Percentiles rank a stretch among this genome's conserved stretches.
Evolutionary conservation across 2,113 vertebrate species (phyloP).

Genomic region (Ochotona curzoniae): DNA sequence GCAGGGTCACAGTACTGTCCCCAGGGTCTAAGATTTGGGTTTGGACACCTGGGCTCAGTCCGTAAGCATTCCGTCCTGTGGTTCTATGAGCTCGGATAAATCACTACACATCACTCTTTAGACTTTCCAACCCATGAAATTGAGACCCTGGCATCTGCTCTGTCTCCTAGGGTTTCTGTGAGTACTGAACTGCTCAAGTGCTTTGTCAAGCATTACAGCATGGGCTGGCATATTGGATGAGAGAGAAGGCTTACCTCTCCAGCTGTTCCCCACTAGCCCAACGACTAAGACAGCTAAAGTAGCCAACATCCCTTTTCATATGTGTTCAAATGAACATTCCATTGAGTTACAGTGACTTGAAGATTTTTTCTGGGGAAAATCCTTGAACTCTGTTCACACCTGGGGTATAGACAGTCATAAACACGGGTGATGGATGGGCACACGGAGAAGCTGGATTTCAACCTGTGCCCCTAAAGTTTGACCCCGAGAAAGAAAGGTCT

Average conservation of each 20-base stretch:
- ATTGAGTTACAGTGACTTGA: not conserved
- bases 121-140: not conserved
- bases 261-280: not conserved
- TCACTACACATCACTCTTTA: slow-evolving; percentile 3
- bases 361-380: not conserved
- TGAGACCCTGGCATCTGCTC: not conserved
- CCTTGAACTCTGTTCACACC: not conserved
- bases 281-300: not conserved
- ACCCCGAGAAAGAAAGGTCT: not conserved
- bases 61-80: not conserved
- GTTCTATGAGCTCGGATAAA: not conserved
- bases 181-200: not conserved
- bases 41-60: not conserved
- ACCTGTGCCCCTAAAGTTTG: not conserved
- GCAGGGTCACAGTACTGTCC: not conserved
- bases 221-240: not conserved
- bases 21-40: not conserved
- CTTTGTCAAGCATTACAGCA: not conserved
- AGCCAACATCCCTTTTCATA: too few relatives aligned
- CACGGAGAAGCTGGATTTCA: not conserved
- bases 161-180: not conserved
- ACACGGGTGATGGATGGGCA: not conserved
- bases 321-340: not conserved
- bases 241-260: not conserved
- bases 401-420: not conserved